Base-by-base conservation (phyloP, 37 sponge, comb jelly and placozoan species). In the Aplysina aerophoba region DNA sequence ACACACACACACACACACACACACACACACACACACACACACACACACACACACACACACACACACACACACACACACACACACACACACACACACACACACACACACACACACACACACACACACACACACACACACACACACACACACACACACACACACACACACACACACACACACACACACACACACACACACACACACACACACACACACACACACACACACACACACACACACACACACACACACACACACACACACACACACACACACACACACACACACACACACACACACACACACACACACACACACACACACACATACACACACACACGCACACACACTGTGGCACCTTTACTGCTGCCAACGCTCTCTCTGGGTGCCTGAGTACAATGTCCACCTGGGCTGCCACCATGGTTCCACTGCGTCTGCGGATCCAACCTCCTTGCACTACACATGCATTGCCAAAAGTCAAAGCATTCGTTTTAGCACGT, bases 291-390 rank as follows among this genome's bases (percentile, higher is more conserved):
- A 11, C 30, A 11, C 33, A 11, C 71, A 27, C 33, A 11, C 71
- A 11, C 71, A 69, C 71, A 65, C 66, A 65, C 66, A 65, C 66
- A 65, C 66, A 65, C 66, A 65, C 66, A 65, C 66, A 65, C 66
- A 65, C 66, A 65, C 66, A 65, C 66, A 57, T 57, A 57, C 59
- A 57, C 15, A 57, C 59, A 57, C 59, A 57, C 59, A 57, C 17
- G 17, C 17, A 17, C 17, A 57, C 59, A 57, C 27, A 8, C 71
- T 31, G 71, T 69, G 19, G 34, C 34, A 69, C 71, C 34, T 69
- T 69, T 6, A 69, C 2, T 30, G 35, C 2, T 1, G 33, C 34
- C 34, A 31, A 1, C 1, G 71, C 71, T 31, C 34, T 35, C 28
- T 69, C 33, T 17, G 17, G 31, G 6, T 69, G 71, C 17, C 34